These are phyloP conservation scores for Phenganax marumi DNA, from an alignment of 92 coral and sea anemone genomes.

Conservation along the genomic window DNA sequence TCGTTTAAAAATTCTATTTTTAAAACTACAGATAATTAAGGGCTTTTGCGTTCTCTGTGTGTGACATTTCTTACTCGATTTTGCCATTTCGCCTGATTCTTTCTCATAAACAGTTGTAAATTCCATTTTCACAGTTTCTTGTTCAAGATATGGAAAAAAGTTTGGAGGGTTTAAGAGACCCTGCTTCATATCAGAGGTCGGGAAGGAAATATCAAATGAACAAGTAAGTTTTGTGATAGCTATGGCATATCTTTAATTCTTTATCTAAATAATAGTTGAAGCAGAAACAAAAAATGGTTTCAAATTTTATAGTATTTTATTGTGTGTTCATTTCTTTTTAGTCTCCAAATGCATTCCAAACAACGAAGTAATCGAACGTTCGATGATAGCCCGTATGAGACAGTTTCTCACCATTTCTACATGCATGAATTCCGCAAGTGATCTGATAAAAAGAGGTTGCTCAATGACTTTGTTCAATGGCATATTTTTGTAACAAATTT, in stretches of 20 bases:
- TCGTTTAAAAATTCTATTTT: neutral
- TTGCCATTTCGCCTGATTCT: neutral
- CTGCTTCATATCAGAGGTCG: neutral
- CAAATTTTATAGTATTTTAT: neutral
- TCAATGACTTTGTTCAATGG: too few relatives aligned
- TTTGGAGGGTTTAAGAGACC: conserved; percentile 7
- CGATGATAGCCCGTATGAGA: neutral
- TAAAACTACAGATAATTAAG: neutral
- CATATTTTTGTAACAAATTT: too few relatives aligned
- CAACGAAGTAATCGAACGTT: conserved; percentile 22
- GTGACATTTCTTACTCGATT: neutral
- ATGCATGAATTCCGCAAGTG: neutral
- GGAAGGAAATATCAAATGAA: conserved; percentile 16
- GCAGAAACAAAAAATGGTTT: neutral
- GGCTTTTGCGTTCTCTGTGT: neutral
- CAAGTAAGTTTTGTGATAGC: neutral
- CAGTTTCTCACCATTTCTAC: neutral
- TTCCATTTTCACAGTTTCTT: neutral
- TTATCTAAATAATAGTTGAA: neutral
- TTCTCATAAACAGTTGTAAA: too few relatives aligned
- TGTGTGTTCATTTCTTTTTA: neutral
- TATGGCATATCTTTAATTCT: neutral
- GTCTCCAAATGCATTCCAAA: conserved; percentile 27
- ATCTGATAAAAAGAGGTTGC: neutral
- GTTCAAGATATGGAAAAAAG: conserved; percentile 13